Evolutionary conservation across 2,797 vertebrate genomes (phyloP).

Genomic region (Trachurus trachurus): DNA sequence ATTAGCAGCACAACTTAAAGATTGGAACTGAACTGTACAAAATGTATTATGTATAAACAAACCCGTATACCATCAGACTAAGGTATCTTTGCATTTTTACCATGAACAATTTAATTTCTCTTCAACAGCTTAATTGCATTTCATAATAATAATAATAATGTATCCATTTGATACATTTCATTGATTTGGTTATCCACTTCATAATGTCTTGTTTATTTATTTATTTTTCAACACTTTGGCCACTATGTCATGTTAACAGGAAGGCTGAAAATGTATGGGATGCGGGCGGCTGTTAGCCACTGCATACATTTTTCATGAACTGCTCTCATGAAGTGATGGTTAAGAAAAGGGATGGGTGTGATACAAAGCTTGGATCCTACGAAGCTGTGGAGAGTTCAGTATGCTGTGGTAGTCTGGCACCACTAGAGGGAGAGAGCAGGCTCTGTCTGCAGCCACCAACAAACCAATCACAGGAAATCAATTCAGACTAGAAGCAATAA

Average conservation of each 20-base stretch:
- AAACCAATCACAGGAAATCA: conserved; percentile 48
- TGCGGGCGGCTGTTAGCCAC: background rate
- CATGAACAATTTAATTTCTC: too few species aligned
- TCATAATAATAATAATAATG: too few species aligned
- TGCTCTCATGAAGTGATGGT: background rate
- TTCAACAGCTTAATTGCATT: too few species aligned
- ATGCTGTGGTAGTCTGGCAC: conserved; percentile 36
- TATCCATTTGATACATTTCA: background rate
- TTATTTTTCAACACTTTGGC: background rate
- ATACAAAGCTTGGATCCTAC: background rate
- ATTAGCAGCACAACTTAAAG: too few species aligned
- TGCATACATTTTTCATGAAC: background rate
- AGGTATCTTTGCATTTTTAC: too few species aligned
- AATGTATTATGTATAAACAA: too few species aligned
- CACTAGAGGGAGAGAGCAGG: conserved; percentile 71
- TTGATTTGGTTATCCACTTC: background rate
- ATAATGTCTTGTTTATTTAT: background rate
- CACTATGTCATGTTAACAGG: background rate
- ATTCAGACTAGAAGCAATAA: conserved; percentile 40
- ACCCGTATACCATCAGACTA: too few species aligned
- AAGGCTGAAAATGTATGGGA: background rate
- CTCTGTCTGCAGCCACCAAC: conserved; percentile 44
- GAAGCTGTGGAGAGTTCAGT: background rate
- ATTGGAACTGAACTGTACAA: too few species aligned
- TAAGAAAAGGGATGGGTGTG: background rate